These are phyloP conservation scores for Archocentrus centrarchus DNA, from an alignment of 2,113 vertebrate species.

Conservation along the genomic window DNA sequence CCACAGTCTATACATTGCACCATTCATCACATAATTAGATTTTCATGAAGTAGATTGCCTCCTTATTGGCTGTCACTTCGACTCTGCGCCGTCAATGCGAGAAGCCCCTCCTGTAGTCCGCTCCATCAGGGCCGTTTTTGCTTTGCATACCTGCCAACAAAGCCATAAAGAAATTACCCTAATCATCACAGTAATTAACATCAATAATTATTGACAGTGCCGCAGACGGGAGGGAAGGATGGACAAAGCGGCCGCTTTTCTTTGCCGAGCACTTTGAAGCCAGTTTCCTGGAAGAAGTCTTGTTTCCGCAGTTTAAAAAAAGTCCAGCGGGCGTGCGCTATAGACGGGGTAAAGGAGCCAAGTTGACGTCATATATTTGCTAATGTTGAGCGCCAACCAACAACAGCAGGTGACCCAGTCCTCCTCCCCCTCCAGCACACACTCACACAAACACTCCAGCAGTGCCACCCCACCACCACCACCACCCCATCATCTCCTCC, in stretches of 20 bases:
- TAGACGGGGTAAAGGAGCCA: constrained; percentile 20
- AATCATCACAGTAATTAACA: constrained; percentile 72
- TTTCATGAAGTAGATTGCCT: constrained; percentile 67
- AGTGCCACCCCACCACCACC: constrained; percentile 11
- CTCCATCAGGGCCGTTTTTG: constrained; percentile 45
- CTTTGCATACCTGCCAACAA: constrained; percentile 67
- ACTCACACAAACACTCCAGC: constrained; percentile 39
- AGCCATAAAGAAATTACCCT: constrained; percentile 72
- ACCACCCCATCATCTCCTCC: constrained; percentile 53
- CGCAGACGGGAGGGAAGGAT: constrained; percentile 17
- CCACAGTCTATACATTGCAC: constrained; percentile 64
- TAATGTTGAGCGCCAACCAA: constrained; percentile 67
- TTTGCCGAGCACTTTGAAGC: constrained; percentile 21
- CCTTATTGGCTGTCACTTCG: constrained; percentile 73
- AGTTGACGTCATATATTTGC: constrained; percentile 60
- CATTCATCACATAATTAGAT: constrained; percentile 75
- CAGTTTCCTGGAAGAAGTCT: constrained; percentile 25
- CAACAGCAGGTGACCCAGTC: constrained; percentile 69
- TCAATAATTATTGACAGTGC: constrained; percentile 72
- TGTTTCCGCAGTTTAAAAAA: constrained; percentile 12
- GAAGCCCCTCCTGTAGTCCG: constrained; percentile 46
- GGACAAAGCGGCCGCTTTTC: constrained; percentile 24
- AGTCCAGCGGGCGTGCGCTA: background rate
- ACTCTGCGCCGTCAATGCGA: constrained; percentile 51
- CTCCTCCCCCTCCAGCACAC: constrained; percentile 17